Evolutionary conservation across 2,888 invertebrate species (phyloP).

Genomic region (Erannis defoliaria): DNA sequence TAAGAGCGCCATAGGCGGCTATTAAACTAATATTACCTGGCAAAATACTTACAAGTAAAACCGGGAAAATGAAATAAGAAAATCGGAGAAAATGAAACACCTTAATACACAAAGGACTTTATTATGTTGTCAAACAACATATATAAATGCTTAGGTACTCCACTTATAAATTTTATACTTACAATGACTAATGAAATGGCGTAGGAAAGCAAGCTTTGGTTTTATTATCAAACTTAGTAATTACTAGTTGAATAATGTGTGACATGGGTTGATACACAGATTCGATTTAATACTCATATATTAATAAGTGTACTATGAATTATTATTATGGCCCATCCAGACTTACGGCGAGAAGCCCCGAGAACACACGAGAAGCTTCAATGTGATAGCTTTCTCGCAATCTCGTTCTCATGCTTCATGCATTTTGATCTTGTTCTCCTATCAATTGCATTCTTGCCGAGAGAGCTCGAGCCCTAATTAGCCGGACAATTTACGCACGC

Average conservation of each 20-base stretch:
- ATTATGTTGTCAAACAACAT: slow-evolving; percentile 64
- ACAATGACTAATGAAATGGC: slow-evolving; percentile 42
- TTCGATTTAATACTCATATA: background rate
- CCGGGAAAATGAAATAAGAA: too few relatives aligned
- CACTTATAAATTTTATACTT: slow-evolving; percentile 29
- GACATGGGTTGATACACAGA: background rate
- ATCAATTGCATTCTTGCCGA: too few relatives aligned
- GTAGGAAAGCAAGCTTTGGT: slow-evolving; percentile 55
- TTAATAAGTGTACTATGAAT: slow-evolving; percentile 3
- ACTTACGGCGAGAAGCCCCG: too few relatives aligned
- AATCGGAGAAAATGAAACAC: slow-evolving; percentile 27
- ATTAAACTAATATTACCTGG: too few relatives aligned
- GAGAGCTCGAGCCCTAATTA: too few relatives aligned
- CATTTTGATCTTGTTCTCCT: too few relatives aligned
- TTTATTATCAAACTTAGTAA: slow-evolving; percentile 24
- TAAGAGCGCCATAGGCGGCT: too few relatives aligned
- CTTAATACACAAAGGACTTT: slow-evolving; percentile 51
- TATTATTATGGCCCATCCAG: background rate
- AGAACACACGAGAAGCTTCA: too few relatives aligned
- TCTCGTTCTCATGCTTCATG: too few relatives aligned
- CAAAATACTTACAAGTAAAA: too few relatives aligned
- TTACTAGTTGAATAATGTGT: background rate
- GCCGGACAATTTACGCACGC: too few relatives aligned
- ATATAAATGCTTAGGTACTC: slow-evolving; percentile 48
- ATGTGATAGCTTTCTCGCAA: too few relatives aligned